phyloP scores from a whole-genome alignment of 2,797 vertebrate genomes.

The Lateolabrax maculatus region DNA sequence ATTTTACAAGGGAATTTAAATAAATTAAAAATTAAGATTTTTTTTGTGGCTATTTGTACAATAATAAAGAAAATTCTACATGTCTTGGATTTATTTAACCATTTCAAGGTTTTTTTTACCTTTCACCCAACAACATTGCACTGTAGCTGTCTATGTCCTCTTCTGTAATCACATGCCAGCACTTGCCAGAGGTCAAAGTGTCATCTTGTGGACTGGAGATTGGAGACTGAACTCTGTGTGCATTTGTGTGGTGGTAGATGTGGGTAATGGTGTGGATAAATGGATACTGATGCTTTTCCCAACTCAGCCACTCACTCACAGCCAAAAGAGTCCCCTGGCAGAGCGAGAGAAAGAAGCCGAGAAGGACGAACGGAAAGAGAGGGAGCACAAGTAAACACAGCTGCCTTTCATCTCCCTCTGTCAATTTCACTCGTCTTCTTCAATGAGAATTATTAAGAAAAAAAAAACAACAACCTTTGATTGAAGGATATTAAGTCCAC shows the following conservation, averaged over 20 bases:
- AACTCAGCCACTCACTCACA: constrained; percentile 36
- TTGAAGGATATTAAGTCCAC: constrained; percentile 29
- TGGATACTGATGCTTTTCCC: constrained; percentile 76
- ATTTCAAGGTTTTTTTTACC: constrained; percentile 2
- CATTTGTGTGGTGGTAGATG: constrained; percentile 49
- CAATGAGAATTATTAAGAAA: constrained; percentile 32
- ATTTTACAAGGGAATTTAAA: neutral
- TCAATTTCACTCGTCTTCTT: constrained; percentile 13
- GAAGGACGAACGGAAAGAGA: constrained; percentile 5
- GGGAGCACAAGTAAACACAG: neutral
- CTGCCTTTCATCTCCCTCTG: constrained; percentile 33
- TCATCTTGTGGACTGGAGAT: constrained; percentile 37
- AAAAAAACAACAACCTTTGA: constrained; percentile 25
- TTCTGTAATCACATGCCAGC: constrained; percentile 49
- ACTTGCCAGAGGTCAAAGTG: constrained; percentile 57
- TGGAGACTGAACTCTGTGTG: constrained; percentile 29
- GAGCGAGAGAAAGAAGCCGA: neutral
- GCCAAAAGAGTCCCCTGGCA: constrained; percentile 49
- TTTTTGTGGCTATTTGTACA: neutral
- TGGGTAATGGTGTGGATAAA: constrained; percentile 80
- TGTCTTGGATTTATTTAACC: neutral
- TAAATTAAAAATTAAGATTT: neutral
- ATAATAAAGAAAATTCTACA: neutral
- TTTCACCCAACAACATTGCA: neutral
- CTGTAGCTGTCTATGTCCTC: constrained; percentile 2